phyloP scores from a whole-genome alignment of 2,888 invertebrate genomes.

The Neoitamus cyanurus region DNA sequence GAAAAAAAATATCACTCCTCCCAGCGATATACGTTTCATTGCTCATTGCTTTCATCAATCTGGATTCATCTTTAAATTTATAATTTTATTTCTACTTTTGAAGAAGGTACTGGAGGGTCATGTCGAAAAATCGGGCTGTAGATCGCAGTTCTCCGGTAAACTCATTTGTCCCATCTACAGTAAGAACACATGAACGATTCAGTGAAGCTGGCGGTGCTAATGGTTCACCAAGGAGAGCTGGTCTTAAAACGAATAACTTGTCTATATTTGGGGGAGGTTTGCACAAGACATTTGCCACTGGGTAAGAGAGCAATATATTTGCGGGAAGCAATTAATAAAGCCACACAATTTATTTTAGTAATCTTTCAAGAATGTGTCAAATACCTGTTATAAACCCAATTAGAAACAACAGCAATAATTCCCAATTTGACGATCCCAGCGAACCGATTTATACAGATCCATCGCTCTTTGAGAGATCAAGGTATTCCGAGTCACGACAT shows the following conservation, averaged over 20 bases:
- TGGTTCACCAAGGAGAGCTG: slow-evolving; percentile 53
- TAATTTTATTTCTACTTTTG: slow-evolving; percentile 50
- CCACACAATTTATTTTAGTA: slow-evolving; percentile 56
- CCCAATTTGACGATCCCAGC: slow-evolving; percentile 84
- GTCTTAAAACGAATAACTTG: slow-evolving; percentile 61
- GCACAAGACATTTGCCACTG: slow-evolving; percentile 77
- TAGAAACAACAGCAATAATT: slow-evolving; percentile 68
- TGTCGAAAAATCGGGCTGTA: slow-evolving; percentile 75
- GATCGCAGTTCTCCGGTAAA: slow-evolving; percentile 68
- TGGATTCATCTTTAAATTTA: slow-evolving; percentile 48
- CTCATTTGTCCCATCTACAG: slow-evolving; percentile 63
- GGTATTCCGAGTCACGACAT: slow-evolving; percentile 64
- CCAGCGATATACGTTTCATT: too few species aligned
- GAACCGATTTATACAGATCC: slow-evolving; percentile 95
- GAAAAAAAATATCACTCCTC: too few species aligned
- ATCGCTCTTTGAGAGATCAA: slow-evolving; percentile 86
- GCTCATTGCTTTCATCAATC: too few species aligned
- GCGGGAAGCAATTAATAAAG: slow-evolving; percentile 11
- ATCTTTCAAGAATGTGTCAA: slow-evolving; percentile 67
- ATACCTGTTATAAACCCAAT: slow-evolving; percentile 67
- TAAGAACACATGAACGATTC: slow-evolving; percentile 67
- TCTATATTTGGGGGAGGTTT: slow-evolving; percentile 77
- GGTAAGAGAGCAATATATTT: slow-evolving; percentile 63
- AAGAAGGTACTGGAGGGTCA: slow-evolving; percentile 82
- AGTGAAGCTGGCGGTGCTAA: slow-evolving; percentile 64